Evolutionary conservation across 2,113 vertebrate genomes (phyloP).

Genomic region (Solea solea): DNA sequence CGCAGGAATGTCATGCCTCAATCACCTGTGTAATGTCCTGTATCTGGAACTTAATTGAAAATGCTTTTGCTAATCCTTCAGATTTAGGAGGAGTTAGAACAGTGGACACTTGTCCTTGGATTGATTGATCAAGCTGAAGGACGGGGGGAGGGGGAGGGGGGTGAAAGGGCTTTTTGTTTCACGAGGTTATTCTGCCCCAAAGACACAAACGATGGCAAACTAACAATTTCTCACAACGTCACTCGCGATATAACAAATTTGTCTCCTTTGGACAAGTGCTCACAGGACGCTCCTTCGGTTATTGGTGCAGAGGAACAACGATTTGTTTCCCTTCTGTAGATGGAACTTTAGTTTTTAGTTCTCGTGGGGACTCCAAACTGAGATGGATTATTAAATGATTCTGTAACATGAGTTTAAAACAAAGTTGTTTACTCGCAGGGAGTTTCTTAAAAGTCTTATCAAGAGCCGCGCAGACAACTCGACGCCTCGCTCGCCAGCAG

Average conservation of each 20-base stretch:
- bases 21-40: neutral
- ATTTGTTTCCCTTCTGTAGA: too few relatives aligned
- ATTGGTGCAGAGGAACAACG: too few relatives aligned
- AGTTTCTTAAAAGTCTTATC: slow-evolving; percentile 50
- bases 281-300: neutral
- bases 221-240: neutral
- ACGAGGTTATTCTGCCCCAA: neutral
- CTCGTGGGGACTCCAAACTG: too few relatives aligned
- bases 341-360: too few relatives aligned
- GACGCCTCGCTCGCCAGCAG: slow-evolving; percentile 73
- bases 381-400: too few relatives aligned
- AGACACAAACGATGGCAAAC: neutral
- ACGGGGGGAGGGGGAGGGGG: neutral
- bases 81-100: too few relatives aligned
- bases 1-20: neutral
- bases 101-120: neutral
- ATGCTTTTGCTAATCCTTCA: neutral
- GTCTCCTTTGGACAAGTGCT: neutral
- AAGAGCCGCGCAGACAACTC: slow-evolving; percentile 64
- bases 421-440: neutral
- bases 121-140: neutral
- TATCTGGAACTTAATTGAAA: neutral
- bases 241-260: neutral
- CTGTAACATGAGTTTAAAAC: too few relatives aligned
- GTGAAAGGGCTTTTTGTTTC: neutral